phyloP scores from a whole-genome alignment of 2,797 vertebrate species.

The Squalus acanthias region DNA sequence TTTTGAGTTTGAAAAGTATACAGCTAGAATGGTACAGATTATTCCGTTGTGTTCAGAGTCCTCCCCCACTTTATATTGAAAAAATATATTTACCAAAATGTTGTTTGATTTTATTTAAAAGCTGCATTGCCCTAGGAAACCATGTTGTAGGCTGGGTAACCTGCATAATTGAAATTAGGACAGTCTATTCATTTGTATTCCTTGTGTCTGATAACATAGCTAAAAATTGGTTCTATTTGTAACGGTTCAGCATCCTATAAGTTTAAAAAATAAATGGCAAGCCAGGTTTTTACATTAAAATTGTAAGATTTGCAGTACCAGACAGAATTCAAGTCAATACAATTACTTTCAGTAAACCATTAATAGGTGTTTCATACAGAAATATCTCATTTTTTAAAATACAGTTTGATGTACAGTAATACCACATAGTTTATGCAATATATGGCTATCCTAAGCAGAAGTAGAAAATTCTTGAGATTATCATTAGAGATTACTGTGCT shows the following conservation, averaged over 20 bases:
- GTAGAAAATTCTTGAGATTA: conserved; percentile 1
- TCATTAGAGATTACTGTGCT: background rate
- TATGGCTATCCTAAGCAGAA: background rate
- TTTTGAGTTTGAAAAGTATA: background rate
- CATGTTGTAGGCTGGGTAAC: background rate
- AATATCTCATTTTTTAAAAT: background rate
- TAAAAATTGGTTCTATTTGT: background rate
- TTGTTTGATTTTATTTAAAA: background rate
- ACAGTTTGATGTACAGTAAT: background rate
- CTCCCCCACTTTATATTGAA: background rate
- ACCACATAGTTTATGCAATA: background rate
- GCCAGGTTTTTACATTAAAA: background rate
- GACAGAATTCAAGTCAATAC: background rate
- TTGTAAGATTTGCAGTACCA: background rate
- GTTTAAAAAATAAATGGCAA: background rate
- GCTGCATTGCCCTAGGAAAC: background rate
- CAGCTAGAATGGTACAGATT: background rate
- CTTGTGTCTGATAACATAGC: background rate
- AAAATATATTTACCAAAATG: background rate
- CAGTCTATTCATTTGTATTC: background rate
- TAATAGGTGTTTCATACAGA: background rate
- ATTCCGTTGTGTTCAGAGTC: no score
- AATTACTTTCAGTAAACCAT: background rate
- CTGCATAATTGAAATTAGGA: background rate
- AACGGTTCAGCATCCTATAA: background rate